A percentile compares a stretch with the other conserved stretches of the same genome.
Evolutionary conservation across 2,113 vertebrate species (phyloP).

Genomic region (Pluvianellus socialis): DNA sequence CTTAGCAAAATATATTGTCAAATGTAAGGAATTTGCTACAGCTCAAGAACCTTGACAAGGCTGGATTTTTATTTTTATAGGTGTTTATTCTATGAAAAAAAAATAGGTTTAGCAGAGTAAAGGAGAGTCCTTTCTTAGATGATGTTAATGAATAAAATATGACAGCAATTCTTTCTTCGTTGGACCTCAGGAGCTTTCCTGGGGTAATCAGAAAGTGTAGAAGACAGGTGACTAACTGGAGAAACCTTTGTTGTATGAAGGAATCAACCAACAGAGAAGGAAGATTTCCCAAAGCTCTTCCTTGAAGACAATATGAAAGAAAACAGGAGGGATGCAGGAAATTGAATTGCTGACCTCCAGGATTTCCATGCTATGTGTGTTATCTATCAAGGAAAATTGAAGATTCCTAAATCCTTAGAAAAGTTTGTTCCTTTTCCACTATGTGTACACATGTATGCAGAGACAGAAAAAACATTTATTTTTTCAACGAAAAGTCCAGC

Average conservation of each 20-base stretch:
- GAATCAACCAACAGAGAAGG: not conserved
- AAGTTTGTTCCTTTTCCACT: not conserved
- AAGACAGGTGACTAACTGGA: not conserved
- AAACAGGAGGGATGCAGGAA: not conserved
- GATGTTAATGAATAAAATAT: not conserved
- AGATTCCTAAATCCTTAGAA: not conserved
- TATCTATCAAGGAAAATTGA: not conserved
- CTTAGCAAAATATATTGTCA: not conserved
- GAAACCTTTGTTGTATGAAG: not conserved
- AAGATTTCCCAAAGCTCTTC: not conserved
- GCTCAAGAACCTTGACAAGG: not conserved
- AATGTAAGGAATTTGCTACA: not conserved
- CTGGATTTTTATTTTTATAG: not conserved
- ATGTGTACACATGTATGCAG: fast-evolving
- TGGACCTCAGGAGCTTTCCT: not conserved
- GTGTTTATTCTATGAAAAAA: not conserved
- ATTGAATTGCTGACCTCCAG: not conserved
- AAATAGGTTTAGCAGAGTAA: not conserved
- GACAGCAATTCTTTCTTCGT: not conserved
- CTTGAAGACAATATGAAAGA: not conserved
- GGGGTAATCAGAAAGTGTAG: not conserved
- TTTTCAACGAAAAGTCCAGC: not conserved
- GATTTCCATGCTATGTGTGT: not conserved
- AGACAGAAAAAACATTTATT: not conserved
- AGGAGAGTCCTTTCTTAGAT: not conserved